Base-by-base conservation (phyloP, 2,888 invertebrate species). In the Sturmia bella region DNA sequence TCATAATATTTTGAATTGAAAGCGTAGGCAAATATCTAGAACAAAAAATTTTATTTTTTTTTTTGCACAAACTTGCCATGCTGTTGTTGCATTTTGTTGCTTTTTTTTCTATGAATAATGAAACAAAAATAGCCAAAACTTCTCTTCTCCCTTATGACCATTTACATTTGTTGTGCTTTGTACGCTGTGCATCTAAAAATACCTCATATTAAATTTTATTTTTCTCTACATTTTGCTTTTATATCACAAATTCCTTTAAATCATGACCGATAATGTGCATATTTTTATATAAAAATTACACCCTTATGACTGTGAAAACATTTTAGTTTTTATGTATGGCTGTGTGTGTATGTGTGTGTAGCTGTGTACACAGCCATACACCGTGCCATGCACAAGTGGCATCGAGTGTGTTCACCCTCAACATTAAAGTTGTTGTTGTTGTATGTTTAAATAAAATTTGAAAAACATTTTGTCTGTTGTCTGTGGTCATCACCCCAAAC, bases 401-500 rank as follows among this genome's bases (percentile, higher is more conserved):
- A 61, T 48, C 41, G 15, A n/a, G 17, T n/a, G n/a, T 48, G 48
- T 66, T 70, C 66, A 72, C 80, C 81, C 81, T 76, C 76, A 72
- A 68, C 45, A 50, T 48, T 19, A 32, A 21, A 27, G 32, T 37
- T 64, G 43, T 41, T 48, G 15, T 61, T 41, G 59, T 43, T 24
- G 24, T 39, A 13, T 52, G 54, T 73, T 54, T 21, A 63, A 63
- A 66, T 45, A 37, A 54, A 61, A 69, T 76, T 21, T 76, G 37
- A 54, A 77, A 70, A 78, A 78, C 66, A 78, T 70, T 78, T 78
- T 78, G 69, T 69, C 50, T 78, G 70, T 82, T 82, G 82, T 82
- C 78, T 78, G 74, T 82, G 82, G 82, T 82, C 82, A 78, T 82
- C 82, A 82, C 43, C 78, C 54, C 78, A 75, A 75, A 78, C 69